A percentile compares a stretch with the other conserved stretches of the same genome.
These are phyloP conservation scores for Eucriotettix oculatus DNA, from an alignment of 2,888 invertebrate species.

Conservation along the genomic window DNA sequence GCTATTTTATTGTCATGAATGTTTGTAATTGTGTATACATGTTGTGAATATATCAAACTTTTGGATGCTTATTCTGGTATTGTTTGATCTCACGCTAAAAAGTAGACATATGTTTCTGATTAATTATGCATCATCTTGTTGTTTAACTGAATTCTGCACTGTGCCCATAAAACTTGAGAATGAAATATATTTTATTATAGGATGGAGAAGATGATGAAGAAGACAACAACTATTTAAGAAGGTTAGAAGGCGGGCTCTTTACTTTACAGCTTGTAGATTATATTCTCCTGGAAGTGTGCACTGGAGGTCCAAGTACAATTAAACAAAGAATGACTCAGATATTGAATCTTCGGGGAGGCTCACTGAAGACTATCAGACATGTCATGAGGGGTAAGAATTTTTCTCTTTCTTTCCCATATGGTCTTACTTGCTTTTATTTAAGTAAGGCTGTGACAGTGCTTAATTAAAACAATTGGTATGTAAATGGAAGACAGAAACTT, in stretches of 20 bases:
- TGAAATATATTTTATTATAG: not conserved
- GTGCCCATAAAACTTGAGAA: not conserved
- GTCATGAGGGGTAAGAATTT: slow-evolving; percentile 70
- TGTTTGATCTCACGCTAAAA: too few relatives aligned
- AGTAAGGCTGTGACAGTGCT: too few relatives aligned
- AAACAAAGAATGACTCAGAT: slow-evolving; percentile 82
- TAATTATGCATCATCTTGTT: too few relatives aligned
- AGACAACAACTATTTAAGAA: slow-evolving; percentile 72
- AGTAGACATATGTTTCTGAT: too few relatives aligned
- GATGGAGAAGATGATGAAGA: slow-evolving; percentile 49
- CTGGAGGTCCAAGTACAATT: slow-evolving; percentile 45
- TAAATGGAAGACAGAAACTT: too few relatives aligned
- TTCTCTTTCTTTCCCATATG: too few relatives aligned
- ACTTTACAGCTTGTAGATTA: slow-evolving; percentile 90
- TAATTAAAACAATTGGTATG: too few relatives aligned
- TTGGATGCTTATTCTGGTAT: too few relatives aligned
- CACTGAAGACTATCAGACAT: slow-evolving; percentile 80
- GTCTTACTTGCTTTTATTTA: too few relatives aligned
- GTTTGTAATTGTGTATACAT: too few relatives aligned
- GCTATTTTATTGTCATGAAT: too few relatives aligned
- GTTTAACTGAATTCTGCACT: not conserved
- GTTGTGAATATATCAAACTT: too few relatives aligned
- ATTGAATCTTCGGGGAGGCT: slow-evolving; percentile 74
- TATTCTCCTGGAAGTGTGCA: slow-evolving; percentile 64
- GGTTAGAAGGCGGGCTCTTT: slow-evolving; percentile 89